Base-by-base conservation (phyloP, 2,888 invertebrate genomes). In the Galerucella nymphaeae region DNA sequence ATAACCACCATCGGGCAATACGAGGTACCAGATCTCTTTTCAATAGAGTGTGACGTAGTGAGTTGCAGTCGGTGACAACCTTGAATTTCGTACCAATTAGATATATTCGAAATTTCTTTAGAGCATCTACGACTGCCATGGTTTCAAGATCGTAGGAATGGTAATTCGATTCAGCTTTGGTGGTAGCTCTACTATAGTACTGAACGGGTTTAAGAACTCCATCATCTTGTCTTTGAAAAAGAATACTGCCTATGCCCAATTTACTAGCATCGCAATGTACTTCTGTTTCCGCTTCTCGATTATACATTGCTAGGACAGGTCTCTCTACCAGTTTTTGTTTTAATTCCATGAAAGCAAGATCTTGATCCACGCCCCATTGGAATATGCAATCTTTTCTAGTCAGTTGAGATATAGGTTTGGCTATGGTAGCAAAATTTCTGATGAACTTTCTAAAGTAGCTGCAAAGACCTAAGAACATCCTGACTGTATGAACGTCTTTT, bases 1-100 rank as follows among this genome's bases (percentile, higher is more conserved):
- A 30, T 4, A 83, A 63, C 79, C 82, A 83, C 84, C 84, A 84
- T 53, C 83, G 72, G 2, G 79, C 83, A n/a, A 83, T 80, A 58
- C 83, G 65, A 1, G 84, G 82, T 53, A 78, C 64, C 16, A 81
- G 30, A 64, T 81, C 79, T 55, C 74, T 55, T 74, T 81, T 80
- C 18, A 66, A 41, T 6, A 75, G 41, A 9, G 81, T 77, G 48
- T 73, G 71, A 23, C 79, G 69, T 58, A 81, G 42, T 10, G 79
- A 76, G 59, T 76, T 78, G 59, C 80, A 81, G 72, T 80, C 79
- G 13, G 71, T 80, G 38, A 77, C 67, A 10, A 78, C 30, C 30
- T 4, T 30, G 30, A 30, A 5, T 30, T 30, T 30, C 5, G 30
- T 30, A 5, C 30, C 30, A 71, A 68, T 75, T 78, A 53, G 77